Evolutionary conservation across 2,797 vertebrate genomes (phyloP).

Genomic region (Neoniphon sammara): DNA sequence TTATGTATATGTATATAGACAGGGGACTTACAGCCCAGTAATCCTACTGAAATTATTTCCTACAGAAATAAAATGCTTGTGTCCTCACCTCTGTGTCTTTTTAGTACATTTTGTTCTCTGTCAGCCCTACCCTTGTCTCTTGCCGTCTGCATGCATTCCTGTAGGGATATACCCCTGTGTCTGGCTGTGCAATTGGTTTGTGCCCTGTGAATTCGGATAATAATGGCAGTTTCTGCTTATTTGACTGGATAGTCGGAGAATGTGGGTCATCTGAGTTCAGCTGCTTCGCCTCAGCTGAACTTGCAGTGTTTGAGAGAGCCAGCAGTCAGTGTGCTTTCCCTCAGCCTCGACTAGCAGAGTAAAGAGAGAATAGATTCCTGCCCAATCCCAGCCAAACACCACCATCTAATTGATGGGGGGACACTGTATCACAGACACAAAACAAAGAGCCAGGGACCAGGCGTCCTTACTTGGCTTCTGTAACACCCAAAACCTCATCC

Average conservation of each 20-base stretch:
- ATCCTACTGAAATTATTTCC: conserved; percentile 5
- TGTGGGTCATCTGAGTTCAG: conserved; percentile 87
- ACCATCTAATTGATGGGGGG: conserved; percentile 74
- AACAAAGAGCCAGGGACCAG: conserved; percentile 71
- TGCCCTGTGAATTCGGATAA: conserved; percentile 63
- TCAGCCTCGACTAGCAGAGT: conserved; percentile 80
- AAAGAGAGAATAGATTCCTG: conserved; percentile 78
- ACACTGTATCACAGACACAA: conserved; percentile 75
- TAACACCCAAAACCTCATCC: conserved; percentile 61
- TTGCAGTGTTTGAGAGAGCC: conserved; percentile 82
- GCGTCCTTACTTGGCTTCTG: conserved; percentile 77
- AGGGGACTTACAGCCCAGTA: background rate
- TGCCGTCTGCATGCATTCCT: conserved; percentile 62
- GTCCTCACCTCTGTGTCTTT: conserved; percentile 15
- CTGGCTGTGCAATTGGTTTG: conserved; percentile 54
- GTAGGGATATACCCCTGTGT: conserved; percentile 45
- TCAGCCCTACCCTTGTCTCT: conserved; percentile 37
- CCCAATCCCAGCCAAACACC: conserved; percentile 69
- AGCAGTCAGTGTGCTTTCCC: conserved; percentile 75
- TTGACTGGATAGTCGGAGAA: conserved; percentile 82
- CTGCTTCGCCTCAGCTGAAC: conserved; percentile 76
- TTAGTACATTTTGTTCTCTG: conserved; percentile 37
- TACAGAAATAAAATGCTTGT: conserved; percentile 8
- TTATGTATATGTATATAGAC: background rate
- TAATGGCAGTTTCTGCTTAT: conserved; percentile 77